Evolutionary conservation across 2,113 vertebrate genomes (phyloP), one percentile per base, ranked within the genome.

Genomic region (Archocentrus centrarchus): DNA sequence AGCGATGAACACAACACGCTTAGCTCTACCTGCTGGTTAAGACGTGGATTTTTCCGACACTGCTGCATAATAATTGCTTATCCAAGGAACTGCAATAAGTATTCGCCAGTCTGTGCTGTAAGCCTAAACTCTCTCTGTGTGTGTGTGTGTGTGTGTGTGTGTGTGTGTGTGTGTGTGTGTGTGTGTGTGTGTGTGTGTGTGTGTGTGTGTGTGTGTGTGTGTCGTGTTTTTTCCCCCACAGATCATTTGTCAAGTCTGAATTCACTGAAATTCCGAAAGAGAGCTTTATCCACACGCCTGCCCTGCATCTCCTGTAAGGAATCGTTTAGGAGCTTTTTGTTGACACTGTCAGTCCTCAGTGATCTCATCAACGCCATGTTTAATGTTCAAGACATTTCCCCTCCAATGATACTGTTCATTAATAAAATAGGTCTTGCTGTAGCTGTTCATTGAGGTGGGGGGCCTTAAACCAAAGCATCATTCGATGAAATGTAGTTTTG

Each of bases 241-340:
- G 98, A 96, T 96, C 95, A 10, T 96, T 96, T 81, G 94, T 96
- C 80, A 96, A 96, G 91, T 95, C 95, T 6, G 91, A 93, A 87
- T 95, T 95, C 89, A 94, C 91, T 15, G 94, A 96, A 84, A 95
- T 96, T 93, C 94, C 95, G 8, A 96, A 95, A 32, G 95, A 96
- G 85, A 93, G 93, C 86, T 94, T 99, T 96, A 96, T 98, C 92
- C 97, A 98, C 96, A 98, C 97, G 93, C 97, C 98, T 84, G 97
- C 97, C 92, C 97, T 99, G 94, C 98, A 99, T 95, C 98, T 99
- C 93, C 97, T 99, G 98, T 99, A 96, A 99, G 98, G 81, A 87
- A 85, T 70, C 63, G 77, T 18, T 68, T 44, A 58, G 41, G 66
- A 88, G 75, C 77, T 59, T 81, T 78, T 32, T 88, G 75, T 89